Conservation (phyloP, 2,797 vertebrate species). For the Ceyx erithaca region DNA sequence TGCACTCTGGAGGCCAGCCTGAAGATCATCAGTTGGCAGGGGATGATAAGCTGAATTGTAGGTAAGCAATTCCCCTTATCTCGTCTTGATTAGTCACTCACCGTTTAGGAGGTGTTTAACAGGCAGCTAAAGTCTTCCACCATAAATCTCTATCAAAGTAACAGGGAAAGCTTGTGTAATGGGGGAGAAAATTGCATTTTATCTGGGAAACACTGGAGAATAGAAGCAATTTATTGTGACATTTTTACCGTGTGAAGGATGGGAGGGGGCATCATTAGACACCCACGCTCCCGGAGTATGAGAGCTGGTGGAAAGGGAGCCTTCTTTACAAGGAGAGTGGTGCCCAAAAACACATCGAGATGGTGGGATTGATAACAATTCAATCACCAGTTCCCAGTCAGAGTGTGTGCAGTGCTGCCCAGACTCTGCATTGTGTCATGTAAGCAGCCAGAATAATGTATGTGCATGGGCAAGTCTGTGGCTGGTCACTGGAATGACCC, state of each 20-base stretch:
- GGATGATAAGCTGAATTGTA: neutral
- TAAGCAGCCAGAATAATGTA: neutral
- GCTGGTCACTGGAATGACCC: neutral
- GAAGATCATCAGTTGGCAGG: neutral
- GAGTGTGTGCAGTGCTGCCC: neutral
- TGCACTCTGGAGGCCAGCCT: neutral
- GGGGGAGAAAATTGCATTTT: neutral
- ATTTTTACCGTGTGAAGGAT: neutral
- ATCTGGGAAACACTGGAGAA: neutral
- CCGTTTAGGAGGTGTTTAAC: neutral
- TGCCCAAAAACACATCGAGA: neutral
- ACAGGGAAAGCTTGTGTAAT: neutral
- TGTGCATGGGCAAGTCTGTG: neutral
- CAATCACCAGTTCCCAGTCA: neutral
- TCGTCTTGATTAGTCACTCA: neutral
- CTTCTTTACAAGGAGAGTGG: neutral
- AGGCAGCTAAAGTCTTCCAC: neutral
- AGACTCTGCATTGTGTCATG: neutral
- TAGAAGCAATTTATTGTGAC: neutral
- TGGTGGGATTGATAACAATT: neutral
- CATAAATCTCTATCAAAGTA: neutral
- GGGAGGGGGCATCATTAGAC: neutral
- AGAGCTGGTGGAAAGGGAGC: neutral
- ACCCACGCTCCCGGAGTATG: neutral
- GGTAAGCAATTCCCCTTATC: neutral